Percentiles rank a stretch among this genome's conserved stretches.
Conservation (phyloP, 2,888 invertebrate genomes). For the Mimachlamys varia region DNA sequence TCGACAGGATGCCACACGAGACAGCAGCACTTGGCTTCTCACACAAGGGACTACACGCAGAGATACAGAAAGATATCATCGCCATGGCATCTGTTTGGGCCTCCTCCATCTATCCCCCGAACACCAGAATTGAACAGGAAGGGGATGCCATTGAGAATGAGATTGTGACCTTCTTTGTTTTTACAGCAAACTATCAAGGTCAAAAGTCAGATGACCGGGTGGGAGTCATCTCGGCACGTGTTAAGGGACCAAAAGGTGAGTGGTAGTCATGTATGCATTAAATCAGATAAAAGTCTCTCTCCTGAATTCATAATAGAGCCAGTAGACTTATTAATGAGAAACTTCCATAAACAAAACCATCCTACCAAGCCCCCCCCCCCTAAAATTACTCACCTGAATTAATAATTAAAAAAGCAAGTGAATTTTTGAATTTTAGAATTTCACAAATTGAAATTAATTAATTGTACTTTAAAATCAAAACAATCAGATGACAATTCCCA, state of each 20-base stretch:
- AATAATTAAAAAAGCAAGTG: no score
- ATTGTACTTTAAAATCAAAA: no score
- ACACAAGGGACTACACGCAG: constrained; percentile 41
- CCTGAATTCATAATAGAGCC: no score
- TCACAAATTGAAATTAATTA: no score
- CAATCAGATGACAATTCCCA: no score
- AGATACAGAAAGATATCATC: constrained; percentile 44
- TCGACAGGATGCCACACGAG: constrained; percentile 49
- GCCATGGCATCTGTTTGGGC: constrained; percentile 50
- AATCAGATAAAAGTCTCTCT: no score
- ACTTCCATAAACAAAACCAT: no score
- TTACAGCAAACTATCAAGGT: constrained; percentile 28
- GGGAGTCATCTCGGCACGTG: background rate
- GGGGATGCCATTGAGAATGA: constrained; percentile 44
- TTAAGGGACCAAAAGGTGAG: background rate
- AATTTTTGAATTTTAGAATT: no score
- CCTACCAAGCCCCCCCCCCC: no score
- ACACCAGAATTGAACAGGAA: constrained; percentile 11
- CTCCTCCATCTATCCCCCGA: constrained; percentile 43
- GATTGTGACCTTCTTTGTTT: constrained; percentile 43
- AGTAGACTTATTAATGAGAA: no score
- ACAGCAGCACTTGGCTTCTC: constrained; percentile 48
- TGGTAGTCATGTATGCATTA: background rate
- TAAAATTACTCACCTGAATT: no score
- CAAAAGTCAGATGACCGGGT: background rate